Evolutionary conservation across 2,888 invertebrate species (phyloP).

Genomic region (Aporophyla nigra): DNA sequence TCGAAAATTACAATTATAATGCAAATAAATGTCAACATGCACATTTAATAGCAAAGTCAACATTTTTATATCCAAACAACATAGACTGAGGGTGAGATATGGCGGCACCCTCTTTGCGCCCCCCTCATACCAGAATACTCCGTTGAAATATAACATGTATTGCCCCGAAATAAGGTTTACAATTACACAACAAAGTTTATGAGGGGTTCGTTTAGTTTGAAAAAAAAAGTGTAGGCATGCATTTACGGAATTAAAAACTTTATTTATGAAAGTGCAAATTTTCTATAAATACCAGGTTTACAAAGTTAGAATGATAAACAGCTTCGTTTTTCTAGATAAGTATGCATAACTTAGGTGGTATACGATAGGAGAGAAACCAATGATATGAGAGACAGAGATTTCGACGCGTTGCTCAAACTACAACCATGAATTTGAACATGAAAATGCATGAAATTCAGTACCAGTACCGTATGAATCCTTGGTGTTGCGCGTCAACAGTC

Average conservation of each 20-base stretch:
- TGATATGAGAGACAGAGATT: too few species aligned
- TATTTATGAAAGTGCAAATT: conserved; percentile 71
- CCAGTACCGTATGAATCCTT: too few species aligned
- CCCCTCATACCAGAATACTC: conserved; percentile 49
- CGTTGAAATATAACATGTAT: conserved; percentile 59
- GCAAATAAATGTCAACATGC: conserved; percentile 82
- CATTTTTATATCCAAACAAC: conserved; percentile 82
- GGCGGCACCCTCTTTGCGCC: conserved; percentile 65
- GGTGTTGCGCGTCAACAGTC: too few species aligned
- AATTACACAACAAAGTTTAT: conserved; percentile 33
- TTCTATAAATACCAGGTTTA: conserved; percentile 43
- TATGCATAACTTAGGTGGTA: neutral
- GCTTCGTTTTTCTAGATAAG: neutral
- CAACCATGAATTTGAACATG: too few species aligned
- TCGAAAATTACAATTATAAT: conserved; percentile 74
- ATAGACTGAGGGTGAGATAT: conserved; percentile 70
- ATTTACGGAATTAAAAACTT: conserved; percentile 81
- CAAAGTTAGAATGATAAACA: conserved; percentile 23
- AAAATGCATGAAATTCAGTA: too few species aligned
- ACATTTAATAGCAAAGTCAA: conserved; percentile 81
- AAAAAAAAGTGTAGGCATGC: conserved; percentile 76
- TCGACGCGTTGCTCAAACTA: too few species aligned
- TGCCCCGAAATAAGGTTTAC: neutral
- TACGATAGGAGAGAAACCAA: too few species aligned
- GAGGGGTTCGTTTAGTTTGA: conserved; percentile 67